Base-by-base conservation (phyloP, 1,140 invertebrate species). In the Cydia strobilella region DNA sequence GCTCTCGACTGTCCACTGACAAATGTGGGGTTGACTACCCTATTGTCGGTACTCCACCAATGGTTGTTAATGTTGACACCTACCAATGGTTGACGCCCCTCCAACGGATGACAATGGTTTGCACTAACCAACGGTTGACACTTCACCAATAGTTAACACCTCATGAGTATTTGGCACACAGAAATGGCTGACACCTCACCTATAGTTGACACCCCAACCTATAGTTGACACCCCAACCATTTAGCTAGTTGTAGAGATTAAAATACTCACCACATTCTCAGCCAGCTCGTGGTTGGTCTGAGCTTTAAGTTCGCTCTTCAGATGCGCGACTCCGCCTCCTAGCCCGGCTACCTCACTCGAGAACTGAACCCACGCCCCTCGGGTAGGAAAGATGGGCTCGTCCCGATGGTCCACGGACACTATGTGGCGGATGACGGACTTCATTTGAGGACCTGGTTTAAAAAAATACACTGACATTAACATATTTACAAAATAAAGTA, bases 261-360 rank as follows among this genome's bases (percentile, higher is more conserved):
- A n/a, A n/a, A n/a, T n/a, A n/a, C 94, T 94, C 93, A 97, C 96
- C 83, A 96, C 86, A 83, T 95, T 95, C 51, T 95, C 93, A 13
- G 94, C 79, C 0, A 97, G 87, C 20, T 95, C 93, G 83, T 95
- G 93, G 86, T 98, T 98, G n/a, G 94, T 93, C 93, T 98, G 97
- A 7, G 97, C 85, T 73, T 95, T 94, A 25, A 97, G 83, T 84
- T 98, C 97, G 79, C 97, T 96, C 89, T 97, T 97, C 1, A 98
- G 83, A 89, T 97, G 98, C 20, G 96, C 96, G 42, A 97, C 95
- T 88, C 98, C 96, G 3, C 98, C 98, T 23, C 97, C 98, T 1
- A 98, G 88, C 1, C 98, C 92, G 65, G 97, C 97, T 85, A 97
- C 92, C 94, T 98, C 98, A 79, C 96, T 94, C 7, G 93, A 94